Evolutionary conservation across 2,888 invertebrate genomes (phyloP).

Genomic region (Diloba caeruleocephala): DNA sequence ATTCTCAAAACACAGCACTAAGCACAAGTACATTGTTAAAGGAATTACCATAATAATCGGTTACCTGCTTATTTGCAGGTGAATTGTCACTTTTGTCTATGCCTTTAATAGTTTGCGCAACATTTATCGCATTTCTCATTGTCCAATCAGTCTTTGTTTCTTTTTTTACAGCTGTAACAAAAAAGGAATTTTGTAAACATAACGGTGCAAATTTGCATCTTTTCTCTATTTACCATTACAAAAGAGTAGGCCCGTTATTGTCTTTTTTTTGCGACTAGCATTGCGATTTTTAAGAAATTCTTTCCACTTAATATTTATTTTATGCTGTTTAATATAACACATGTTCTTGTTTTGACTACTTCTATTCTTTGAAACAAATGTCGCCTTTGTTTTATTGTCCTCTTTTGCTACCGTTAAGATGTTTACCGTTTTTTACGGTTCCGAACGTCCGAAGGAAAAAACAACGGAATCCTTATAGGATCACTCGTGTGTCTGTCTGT

Average conservation of each 20-base stretch:
- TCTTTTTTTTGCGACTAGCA: conserved; percentile 32
- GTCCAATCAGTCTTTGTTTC: conserved; percentile 69
- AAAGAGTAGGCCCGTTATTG: conserved; percentile 70
- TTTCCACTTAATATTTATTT: conserved; percentile 56
- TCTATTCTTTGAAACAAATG: conserved; percentile 66
- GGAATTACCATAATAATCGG: conserved; percentile 85
- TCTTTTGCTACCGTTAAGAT: conserved; percentile 48
- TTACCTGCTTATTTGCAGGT: conserved; percentile 85
- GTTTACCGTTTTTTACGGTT: conserved; percentile 29
- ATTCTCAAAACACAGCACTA: conserved; percentile 81
- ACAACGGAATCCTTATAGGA: no score
- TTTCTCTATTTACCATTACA: conserved; percentile 77
- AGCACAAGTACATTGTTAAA: conserved; percentile 77
- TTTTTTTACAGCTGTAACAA: conserved; percentile 76
- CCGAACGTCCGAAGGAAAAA: no score
- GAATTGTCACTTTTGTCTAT: conserved; percentile 77
- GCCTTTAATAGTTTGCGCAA: conserved; percentile 80
- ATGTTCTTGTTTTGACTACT: conserved; percentile 73
- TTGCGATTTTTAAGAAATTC: conserved; percentile 58
- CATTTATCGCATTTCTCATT: conserved; percentile 66
- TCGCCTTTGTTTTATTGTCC: conserved; percentile 56
- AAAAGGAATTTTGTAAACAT: conserved; percentile 79
- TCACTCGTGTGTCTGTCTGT: no score
- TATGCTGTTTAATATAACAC: conserved; percentile 66
- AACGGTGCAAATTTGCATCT: conserved; percentile 82